Evolutionary conservation across 2,797 vertebrate species (phyloP).

Genomic region (Acestrorhynchus altus): DNA sequence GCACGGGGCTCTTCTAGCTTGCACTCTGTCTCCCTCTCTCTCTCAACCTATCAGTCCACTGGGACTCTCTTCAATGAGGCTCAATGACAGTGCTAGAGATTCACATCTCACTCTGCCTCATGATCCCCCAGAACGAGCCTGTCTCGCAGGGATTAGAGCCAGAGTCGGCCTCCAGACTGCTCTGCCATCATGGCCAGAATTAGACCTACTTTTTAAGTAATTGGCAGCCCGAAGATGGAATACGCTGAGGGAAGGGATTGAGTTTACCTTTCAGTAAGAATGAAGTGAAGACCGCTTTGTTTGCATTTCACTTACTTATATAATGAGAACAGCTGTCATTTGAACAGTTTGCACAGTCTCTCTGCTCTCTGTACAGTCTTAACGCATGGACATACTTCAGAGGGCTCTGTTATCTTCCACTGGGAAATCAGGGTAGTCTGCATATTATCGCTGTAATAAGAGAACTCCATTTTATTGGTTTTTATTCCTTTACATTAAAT

Average conservation of each 20-base stretch:
- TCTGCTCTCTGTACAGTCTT: neutral
- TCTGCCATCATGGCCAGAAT: conserved; percentile 34
- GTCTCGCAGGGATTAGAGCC: conserved; percentile 55
- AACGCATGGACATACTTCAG: conserved; percentile 1
- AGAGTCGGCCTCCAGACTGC: conserved; percentile 28
- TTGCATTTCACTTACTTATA: conserved; percentile 26
- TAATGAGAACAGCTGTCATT: neutral
- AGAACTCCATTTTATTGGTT: neutral
- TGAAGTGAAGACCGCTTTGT: conserved; percentile 24
- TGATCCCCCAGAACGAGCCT: conserved; percentile 61
- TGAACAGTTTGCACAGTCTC: neutral
- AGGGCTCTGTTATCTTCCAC: conserved; percentile 8
- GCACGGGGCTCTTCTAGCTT: conserved; percentile 37
- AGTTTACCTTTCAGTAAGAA: conserved; percentile 17
- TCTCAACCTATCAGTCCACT: conserved; percentile 57
- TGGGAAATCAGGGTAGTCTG: neutral
- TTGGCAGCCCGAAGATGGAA: conserved; percentile 46
- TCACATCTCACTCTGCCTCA: conserved; percentile 61
- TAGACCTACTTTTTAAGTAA: conserved; percentile 47
- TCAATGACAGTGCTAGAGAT: conserved; percentile 59
- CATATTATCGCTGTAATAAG: neutral
- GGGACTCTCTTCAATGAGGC: conserved; percentile 57
- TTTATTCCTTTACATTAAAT: neutral
- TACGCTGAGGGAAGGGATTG: conserved; percentile 24
- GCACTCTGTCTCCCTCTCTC: neutral